These are phyloP conservation scores for Sebastes aleutianus DNA, from an alignment of 2,797 vertebrate species.

Conservation along the genomic window DNA sequence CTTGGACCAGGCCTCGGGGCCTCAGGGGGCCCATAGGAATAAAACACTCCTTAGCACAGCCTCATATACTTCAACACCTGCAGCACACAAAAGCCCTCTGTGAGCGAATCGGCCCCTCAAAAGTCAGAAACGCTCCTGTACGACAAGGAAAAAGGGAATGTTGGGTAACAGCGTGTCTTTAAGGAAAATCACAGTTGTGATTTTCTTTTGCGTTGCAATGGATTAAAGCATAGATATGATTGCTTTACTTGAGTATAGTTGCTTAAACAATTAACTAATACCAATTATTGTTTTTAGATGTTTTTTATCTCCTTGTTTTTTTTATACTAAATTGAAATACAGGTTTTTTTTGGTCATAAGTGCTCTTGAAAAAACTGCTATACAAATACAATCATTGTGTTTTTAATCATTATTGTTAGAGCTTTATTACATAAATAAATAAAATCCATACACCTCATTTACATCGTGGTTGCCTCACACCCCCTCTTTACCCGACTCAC, in stretches of 20 bases:
- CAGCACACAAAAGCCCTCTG: conserved; percentile 69
- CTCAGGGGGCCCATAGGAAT: conserved; percentile 56
- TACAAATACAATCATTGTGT: neutral
- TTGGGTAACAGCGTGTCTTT: neutral
- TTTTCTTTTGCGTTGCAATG: neutral
- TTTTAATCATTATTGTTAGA: neutral
- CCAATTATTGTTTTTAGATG: neutral
- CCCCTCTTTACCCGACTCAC: conserved; percentile 5
- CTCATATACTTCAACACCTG: conserved; percentile 72
- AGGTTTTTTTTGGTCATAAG: neutral
- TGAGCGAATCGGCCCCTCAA: conserved; percentile 49
- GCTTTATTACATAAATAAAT: neutral
- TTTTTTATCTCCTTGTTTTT: neutral
- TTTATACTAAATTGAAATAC: neutral
- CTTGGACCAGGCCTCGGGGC: conserved; percentile 53
- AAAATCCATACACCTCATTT: neutral
- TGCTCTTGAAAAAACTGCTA: neutral
- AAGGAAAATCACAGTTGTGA: conserved; percentile 5
- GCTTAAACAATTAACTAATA: neutral
- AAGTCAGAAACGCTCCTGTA: conserved; percentile 39
- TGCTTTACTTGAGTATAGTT: neutral
- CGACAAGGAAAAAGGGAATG: conserved; percentile 23
- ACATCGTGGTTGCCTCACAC: neutral
- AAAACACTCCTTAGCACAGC: conserved; percentile 57
- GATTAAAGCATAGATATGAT: neutral